Evolutionary conservation across 2,113 vertebrate species (phyloP), one percentile per base, ranked within the genome.

Genomic region (Colinus virginianus): DNA sequence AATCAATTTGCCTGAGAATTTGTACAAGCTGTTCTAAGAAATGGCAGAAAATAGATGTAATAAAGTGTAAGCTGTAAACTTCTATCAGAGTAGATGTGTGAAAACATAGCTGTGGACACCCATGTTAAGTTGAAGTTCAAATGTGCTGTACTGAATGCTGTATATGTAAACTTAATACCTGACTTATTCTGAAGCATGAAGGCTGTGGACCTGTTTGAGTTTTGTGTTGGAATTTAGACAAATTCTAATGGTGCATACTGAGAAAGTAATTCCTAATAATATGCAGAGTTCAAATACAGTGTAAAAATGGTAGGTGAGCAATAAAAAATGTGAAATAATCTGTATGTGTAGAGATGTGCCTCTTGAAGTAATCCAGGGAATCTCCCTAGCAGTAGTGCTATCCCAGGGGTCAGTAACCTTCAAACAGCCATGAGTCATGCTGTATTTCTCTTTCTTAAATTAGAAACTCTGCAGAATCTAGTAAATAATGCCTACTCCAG

Each of bases 211-310:
- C 11, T 74, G 13, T 36, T 45, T 63, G 25, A 32, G 22, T 75
- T 71, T 92, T 10, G 12, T 0, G 0, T 72, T 36, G 40, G 49
- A 77, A 59, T 70, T 88, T 84, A 77, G 30, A 23, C n/a, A 76
- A 78, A 76, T 78, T 76, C 36, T 71, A 75, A 71, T 6, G 11
- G 28, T 46, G 0, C 28, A 38, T 28, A 87, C 64, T 48, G 23
- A 66, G 22, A 66, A 79, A 74, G 49, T n/a, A 43, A 30, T 80
- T 36, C 2, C 0, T 62, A 67, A 21, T 58, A 64, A 63, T 32
- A 74, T 0, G 0, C 2, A 8, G n/a, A 64, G 3, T 36, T 85
- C 45, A 56, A 85, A 82, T 67, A 30, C 15, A 8, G 1, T 63
- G 87, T n/a, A 53, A 79, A 87, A 85, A 79, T 48, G 21, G 9